Conservation (phyloP, 2,797 vertebrate genomes). For the Lagocephalus sceleratus region DNA sequence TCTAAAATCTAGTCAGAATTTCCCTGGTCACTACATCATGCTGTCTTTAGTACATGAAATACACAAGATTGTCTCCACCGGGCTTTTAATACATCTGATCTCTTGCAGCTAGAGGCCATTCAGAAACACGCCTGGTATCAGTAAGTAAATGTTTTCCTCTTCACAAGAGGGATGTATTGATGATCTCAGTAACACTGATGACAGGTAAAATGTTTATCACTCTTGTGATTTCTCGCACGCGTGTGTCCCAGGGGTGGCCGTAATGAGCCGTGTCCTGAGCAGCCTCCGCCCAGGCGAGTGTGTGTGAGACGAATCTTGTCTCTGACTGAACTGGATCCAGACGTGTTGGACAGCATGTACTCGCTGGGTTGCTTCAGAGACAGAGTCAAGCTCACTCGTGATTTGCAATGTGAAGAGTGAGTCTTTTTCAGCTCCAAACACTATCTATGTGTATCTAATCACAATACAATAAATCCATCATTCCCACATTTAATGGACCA, state of each 20-base stretch:
- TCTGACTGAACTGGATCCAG: constrained; percentile 89
- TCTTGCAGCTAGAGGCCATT: constrained; percentile 86
- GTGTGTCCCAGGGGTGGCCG: constrained; percentile 78
- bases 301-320: constrained; percentile 84
- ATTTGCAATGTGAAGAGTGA: constrained; percentile 90
- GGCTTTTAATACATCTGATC: constrained; percentile 55
- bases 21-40: too few relatives aligned
- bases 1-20: too few relatives aligned
- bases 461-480: neutral
- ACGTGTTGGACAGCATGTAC: constrained; percentile 93
- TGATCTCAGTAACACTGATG: neutral
- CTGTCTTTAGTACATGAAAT: constrained; percentile 22
- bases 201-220: neutral
- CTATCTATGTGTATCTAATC: neutral
- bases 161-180: constrained; percentile 3
- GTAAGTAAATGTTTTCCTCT: constrained; percentile 76
- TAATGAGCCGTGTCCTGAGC: constrained; percentile 86
- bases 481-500: neutral
- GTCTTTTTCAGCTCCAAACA: constrained; percentile 17
- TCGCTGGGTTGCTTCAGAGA: constrained; percentile 92
- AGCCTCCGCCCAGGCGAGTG: constrained; percentile 85
- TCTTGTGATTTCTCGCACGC: constrained; percentile 10
- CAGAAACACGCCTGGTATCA: constrained; percentile 94
- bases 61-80: constrained; percentile 57
- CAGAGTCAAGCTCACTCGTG: constrained; percentile 85